Evolutionary conservation across 2,888 invertebrate genomes (phyloP).

Genomic region (Galeruca laticollis): DNA sequence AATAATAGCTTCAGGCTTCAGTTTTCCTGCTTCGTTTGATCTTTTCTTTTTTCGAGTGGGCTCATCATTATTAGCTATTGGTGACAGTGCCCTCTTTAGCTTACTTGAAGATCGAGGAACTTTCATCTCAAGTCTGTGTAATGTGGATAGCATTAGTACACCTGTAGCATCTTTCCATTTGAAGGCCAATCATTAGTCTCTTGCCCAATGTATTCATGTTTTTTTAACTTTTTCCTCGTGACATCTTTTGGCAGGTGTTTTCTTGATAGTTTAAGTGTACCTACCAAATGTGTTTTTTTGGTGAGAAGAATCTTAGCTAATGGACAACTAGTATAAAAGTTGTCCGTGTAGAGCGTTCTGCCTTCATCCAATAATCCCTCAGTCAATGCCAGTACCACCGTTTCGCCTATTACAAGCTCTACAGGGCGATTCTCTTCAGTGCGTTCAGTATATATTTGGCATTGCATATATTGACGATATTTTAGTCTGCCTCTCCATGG

Average conservation of each 20-base stretch:
- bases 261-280: constrained; percentile 40
- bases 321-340: constrained; percentile 44
- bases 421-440: constrained; percentile 7
- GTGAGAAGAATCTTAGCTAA: constrained; percentile 37
- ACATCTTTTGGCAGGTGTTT: constrained; percentile 42
- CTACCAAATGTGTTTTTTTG: constrained; percentile 40
- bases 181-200: constrained; percentile 36
- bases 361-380: constrained; percentile 29
- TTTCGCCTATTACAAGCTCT: background rate
- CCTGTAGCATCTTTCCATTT: constrained; percentile 43
- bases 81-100: background rate
- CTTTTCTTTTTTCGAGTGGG: constrained; percentile 10
- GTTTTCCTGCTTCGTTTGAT: constrained; percentile 19
- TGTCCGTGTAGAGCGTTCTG: constrained; percentile 34
- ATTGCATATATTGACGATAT: background rate
- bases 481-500: background rate
- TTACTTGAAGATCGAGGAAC: constrained; percentile 20
- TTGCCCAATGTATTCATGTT: constrained; percentile 29
- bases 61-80: background rate
- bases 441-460: constrained; percentile 18
- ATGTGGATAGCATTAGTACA: constrained; percentile 37
- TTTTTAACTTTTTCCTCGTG: constrained; percentile 36
- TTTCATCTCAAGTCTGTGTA: constrained; percentile 33
- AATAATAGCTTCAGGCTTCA: constrained; percentile 19
- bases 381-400: constrained; percentile 20